Evolutionary conservation across 1,140 invertebrate species (phyloP).

Genomic region (Leptinotarsa undecemlineata): DNA sequence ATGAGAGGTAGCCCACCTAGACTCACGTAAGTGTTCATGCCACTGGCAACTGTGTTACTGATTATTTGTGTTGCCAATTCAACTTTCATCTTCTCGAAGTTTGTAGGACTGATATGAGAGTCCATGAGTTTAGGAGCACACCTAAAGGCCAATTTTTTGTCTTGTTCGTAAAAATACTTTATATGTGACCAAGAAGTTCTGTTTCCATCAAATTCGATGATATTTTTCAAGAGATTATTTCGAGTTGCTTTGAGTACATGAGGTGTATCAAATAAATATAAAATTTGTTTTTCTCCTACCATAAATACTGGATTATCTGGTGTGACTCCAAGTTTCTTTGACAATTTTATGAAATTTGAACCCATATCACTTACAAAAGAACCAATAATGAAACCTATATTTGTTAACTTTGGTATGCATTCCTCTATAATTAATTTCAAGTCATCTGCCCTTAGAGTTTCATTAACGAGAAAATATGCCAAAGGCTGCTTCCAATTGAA

Average conservation of each 20-base stretch:
- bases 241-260: slow-evolving; percentile 20
- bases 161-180: background rate
- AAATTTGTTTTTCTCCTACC: background rate
- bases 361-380: background rate
- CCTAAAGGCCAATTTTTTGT: slow-evolving; percentile 26
- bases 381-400: slow-evolving; percentile 1
- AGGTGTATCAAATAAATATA: slow-evolving; percentile 13
- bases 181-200: slow-evolving; percentile 7
- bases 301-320: slow-evolving; percentile 14
- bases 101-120: slow-evolving; percentile 15
- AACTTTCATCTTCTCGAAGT: slow-evolving; percentile 25
- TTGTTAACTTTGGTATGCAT: slow-evolving; percentile 1
- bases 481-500: slow-evolving; percentile 29
- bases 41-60: slow-evolving; percentile 24
- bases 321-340: slow-evolving; percentile 15
- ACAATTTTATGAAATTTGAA: slow-evolving; percentile 14
- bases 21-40: slow-evolving; percentile 16
- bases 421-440: slow-evolving; percentile 13
- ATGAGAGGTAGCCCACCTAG: slow-evolving; percentile 9
- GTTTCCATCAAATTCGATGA: slow-evolving; percentile 1
- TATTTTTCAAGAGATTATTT: slow-evolving; percentile 21
- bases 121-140: slow-evolving; percentile 24
- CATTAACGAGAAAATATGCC: slow-evolving; percentile 25
- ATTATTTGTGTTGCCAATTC: slow-evolving; percentile 20
- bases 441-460: background rate